Base-by-base conservation (phyloP, 2,888 invertebrate species). In the Amphimallon solstitiale region DNA sequence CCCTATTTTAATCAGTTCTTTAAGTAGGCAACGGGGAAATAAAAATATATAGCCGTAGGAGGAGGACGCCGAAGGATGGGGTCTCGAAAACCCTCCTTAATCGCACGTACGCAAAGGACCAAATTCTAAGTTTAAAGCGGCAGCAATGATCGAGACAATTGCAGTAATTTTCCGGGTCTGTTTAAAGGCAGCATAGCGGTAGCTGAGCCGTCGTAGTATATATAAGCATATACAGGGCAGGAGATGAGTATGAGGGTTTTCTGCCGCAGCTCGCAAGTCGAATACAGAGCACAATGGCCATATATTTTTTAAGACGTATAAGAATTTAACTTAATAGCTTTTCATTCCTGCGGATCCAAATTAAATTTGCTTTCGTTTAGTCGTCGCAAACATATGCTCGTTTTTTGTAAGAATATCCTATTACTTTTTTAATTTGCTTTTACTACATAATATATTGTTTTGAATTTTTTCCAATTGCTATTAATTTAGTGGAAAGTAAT, bases 21-120 rank as follows among this genome's bases (percentile, higher is more conserved):
- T 81, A 81, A 82, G 81, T 82, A 81, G 81, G 79, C 82, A 80
- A 81, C 77, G 76, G 82, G 81, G 82, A 82, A 82, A 82, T 82
- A 81, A 81, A 81, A 81, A 82, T 82, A 82, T 80, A 80, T 80
- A 77, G 78, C 80, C 75, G 73, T 35, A 70, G 74, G 72, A 76
- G 74, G 75, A 40, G 73, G 74, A n/a, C n/a, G n/a, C 73, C 67
- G 68, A 56, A 56, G 43, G 14, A 56, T 23, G 56, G 56, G 56
- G 54, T 19, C 14, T 29, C 5, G 1, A 5, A 66, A 62, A 65
- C 66, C 66, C 65, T 70, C 70, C 69, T 71, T 68, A 71, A 72
- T 63, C 64, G 62, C 65, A 68, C 66, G 70, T 70, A 70, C 69
- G 70, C 66, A 69, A 60, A 73, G 70, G 71, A 60, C 67, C 51